Evolutionary conservation across 2,113 vertebrate genomes (phyloP).

Genomic region (Mormyrus lacerda): DNA sequence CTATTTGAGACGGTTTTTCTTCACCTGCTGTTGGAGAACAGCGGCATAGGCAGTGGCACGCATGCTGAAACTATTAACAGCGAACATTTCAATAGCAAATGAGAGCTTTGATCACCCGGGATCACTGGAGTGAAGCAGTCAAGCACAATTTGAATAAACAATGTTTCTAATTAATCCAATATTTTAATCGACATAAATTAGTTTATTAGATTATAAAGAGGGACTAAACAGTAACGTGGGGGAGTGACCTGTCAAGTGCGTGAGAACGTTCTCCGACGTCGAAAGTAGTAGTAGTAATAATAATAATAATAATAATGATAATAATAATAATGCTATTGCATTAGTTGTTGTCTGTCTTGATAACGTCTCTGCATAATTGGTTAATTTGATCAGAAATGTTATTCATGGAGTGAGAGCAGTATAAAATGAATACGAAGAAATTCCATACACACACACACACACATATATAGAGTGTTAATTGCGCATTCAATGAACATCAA

Average conservation of each 20-base stretch:
- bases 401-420: slow-evolving; percentile 44
- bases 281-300: not conserved
- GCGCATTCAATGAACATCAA: slow-evolving; percentile 64
- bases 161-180: slow-evolving; percentile 39
- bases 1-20: slow-evolving; percentile 75
- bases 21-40: slow-evolving; percentile 70
- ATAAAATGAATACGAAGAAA: slow-evolving; percentile 53
- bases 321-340: not conserved
- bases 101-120: slow-evolving; percentile 56
- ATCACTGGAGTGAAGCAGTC: slow-evolving; percentile 65
- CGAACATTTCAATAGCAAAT: slow-evolving; percentile 60
- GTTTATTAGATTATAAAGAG: slow-evolving; percentile 20
- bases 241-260: not conserved
- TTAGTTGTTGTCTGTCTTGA: not conserved
- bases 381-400: not conserved
- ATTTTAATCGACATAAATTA: not conserved
- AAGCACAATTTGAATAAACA: slow-evolving; percentile 58
- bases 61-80: slow-evolving; percentile 61
- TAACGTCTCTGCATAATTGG: not conserved
- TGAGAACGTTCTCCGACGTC: not conserved
- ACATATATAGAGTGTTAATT: slow-evolving; percentile 54
- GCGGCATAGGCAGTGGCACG: slow-evolving; percentile 60
- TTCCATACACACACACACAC: slow-evolving; percentile 44
- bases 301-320: not conserved
- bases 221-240: not conserved